Evolutionary conservation across 2,797 vertebrate genomes (phyloP), one percentile per base, ranked within the genome.

Genomic region (Fistularia tabacaria): DNA sequence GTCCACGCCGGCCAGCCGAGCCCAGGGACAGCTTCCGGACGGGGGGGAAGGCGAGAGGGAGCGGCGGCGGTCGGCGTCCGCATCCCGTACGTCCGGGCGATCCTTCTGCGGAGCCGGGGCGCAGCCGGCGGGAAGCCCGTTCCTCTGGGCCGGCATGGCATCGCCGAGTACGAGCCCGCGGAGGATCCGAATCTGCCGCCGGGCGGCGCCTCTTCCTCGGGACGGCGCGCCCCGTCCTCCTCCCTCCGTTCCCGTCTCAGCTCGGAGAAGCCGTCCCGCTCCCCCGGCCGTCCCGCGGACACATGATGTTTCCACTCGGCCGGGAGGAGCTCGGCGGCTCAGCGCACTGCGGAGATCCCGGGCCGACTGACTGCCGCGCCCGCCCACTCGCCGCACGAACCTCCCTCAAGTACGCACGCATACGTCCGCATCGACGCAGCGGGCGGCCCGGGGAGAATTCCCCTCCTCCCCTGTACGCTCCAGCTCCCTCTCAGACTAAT

Each of bases 61-160:
- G 76, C 85, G 83, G 70, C 85, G 83, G 0, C 83, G 75, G 36
- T 76, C 71, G 0, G 69, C 47, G 10, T 85, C 74, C 54, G 62
- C 76, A 45, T 87, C 86, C 57, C 51, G 73, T 60, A 74, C 64
- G 49, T 86, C 83, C 0, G 73, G 60, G 62, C 36, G 56, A 25
- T 89, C 85, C 73, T 83, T 84, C 66, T 77, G 79, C 9, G 73
- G 73, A 47, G 70, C 69, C 0, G 75, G 63, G 59, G 79, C 82
- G 46, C 84, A 74, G 81, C 81, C 82, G 4, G 77, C 57, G 54
- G 83, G 79, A 6, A 73, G 71, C 82, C 86, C 84, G 41, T 81
- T 89, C 79, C 81, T 85, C 82, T 83, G 83, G 73, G 88, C 87
- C 70, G 87, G 87, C 90, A 90, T 89, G 80, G 81, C 85, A 87